phyloP scores from a whole-genome alignment of 2,113 vertebrate species.

The Lichenostomus cassidix region DNA sequence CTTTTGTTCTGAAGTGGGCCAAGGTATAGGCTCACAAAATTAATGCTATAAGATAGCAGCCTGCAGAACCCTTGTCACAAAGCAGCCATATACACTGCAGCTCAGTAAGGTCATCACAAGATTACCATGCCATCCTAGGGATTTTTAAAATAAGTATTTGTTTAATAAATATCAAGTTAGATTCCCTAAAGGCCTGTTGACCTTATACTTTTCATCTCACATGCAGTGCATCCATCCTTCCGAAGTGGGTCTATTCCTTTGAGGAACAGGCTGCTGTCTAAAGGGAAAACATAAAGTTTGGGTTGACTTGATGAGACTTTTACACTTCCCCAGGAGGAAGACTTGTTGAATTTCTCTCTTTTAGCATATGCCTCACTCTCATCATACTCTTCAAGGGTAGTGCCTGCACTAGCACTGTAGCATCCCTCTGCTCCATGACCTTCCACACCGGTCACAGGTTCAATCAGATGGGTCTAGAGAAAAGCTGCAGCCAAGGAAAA shows the following conservation, averaged over 20 bases:
- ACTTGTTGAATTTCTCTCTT: not conserved
- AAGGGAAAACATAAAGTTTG: not conserved
- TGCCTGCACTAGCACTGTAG: fast-evolving
- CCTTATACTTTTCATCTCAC: not conserved
- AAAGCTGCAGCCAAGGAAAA: not conserved
- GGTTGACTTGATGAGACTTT: not conserved
- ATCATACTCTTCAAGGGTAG: not conserved
- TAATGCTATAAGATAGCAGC: not conserved
- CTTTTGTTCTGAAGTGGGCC: not conserved
- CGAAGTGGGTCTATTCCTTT: not conserved
- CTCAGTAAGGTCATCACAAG: not conserved
- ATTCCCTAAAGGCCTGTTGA: not conserved
- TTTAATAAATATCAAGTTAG: not conserved
- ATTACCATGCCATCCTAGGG: not conserved
- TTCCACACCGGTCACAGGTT: not conserved
- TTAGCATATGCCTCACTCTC: not conserved
- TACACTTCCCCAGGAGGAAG: not conserved
- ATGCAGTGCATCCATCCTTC: not conserved
- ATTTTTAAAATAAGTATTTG: not conserved
- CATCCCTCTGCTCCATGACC: not conserved
- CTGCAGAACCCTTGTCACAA: not conserved
- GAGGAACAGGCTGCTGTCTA: not conserved
- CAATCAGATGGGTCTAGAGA: not conserved
- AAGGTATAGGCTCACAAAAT: not conserved
- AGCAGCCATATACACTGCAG: not conserved